Evolutionary conservation across 1,140 invertebrate genomes (phyloP).

Genomic region (Protaetia brevitarsis): DNA sequence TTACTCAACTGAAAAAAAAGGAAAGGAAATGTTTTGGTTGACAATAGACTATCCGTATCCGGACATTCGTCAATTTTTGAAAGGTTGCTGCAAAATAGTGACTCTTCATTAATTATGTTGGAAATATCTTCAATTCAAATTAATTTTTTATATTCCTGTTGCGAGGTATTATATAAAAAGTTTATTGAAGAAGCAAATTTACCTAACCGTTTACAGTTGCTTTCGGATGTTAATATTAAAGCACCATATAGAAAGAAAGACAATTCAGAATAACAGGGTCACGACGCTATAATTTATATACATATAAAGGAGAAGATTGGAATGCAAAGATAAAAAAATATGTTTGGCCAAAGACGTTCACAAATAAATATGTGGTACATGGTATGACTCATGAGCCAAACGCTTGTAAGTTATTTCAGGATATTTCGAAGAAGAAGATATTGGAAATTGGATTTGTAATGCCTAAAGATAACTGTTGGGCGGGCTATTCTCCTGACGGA

Average conservation of each 20-base stretch:
- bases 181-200: background rate
- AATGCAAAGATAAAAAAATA: background rate
- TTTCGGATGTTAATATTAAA: background rate
- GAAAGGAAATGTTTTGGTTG: background rate
- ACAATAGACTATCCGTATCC: background rate
- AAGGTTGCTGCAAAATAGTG: background rate
- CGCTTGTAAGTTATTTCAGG: background rate
- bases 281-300: background rate
- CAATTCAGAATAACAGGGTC: background rate
- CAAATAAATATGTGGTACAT: background rate
- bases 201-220: background rate
- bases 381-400: background rate
- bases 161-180: background rate
- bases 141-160: background rate
- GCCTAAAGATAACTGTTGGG: background rate
- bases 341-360: background rate
- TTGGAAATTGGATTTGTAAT: background rate
- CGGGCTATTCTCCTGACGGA: background rate
- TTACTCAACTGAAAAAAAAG: background rate
- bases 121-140: background rate
- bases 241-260: background rate
- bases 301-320: background rate
- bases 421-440: background rate
- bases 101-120: background rate
- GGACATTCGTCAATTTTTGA: background rate